Evolutionary conservation across 2,797 vertebrate species (phyloP).

Genomic region (Champsocephalus gunnari): DNA sequence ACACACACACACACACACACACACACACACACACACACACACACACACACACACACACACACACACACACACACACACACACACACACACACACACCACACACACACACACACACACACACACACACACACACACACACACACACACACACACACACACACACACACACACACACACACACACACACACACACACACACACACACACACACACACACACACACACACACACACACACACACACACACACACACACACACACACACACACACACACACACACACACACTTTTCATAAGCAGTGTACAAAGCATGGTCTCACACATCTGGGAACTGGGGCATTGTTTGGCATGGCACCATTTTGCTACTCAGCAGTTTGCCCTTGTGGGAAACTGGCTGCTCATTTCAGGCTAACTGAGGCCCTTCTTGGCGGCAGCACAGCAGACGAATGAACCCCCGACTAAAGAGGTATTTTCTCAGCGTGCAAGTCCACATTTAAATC

Average conservation of each 20-base stretch:
- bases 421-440: constrained; percentile 12
- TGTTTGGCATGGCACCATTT: constrained; percentile 51
- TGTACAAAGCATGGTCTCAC: constrained; percentile 52
- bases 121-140: too few relatives aligned
- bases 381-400: constrained; percentile 12
- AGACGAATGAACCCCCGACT: constrained; percentile 1
- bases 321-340: constrained; percentile 60
- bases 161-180: too few relatives aligned
- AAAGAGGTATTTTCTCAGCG: constrained; percentile 25
- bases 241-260: too few relatives aligned
- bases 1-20: too few relatives aligned
- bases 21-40: too few relatives aligned
- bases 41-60: too few relatives aligned
- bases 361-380: constrained; percentile 53
- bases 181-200: too few relatives aligned
- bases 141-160: neutral
- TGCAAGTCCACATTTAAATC: constrained; percentile 32
- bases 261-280: constrained; percentile 21
- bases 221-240: too few relatives aligned
- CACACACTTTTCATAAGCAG: constrained; percentile 54
- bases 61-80: too few relatives aligned
- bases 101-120: too few relatives aligned
- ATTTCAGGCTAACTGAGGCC: constrained; percentile 40
- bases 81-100: too few relatives aligned
- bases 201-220: too few relatives aligned